Evolutionary conservation across 2,113 vertebrate species (phyloP).

Genomic region (Sorex fumeus): DNA sequence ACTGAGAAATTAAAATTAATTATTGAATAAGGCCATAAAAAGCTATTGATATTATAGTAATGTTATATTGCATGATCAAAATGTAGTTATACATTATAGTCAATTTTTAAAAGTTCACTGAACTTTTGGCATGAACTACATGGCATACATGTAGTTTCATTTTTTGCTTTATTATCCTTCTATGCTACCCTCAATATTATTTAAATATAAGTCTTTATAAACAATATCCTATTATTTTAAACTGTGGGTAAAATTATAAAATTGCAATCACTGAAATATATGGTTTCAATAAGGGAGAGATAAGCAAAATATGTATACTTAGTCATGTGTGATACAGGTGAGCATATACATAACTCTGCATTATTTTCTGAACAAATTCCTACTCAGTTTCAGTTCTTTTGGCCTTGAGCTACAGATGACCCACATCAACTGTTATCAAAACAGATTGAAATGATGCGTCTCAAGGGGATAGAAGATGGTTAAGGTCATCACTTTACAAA

Average conservation of each 20-base stretch:
- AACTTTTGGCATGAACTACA: too few species aligned
- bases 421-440: slow-evolving; percentile 81
- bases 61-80: background rate
- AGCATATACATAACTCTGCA: background rate
- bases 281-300: background rate
- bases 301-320: background rate
- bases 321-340: background rate
- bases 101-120: slow-evolving; percentile 11
- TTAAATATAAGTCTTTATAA: background rate
- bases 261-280: background rate
- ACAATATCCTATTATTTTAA: background rate
- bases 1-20: background rate
- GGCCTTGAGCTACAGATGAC: slow-evolving; percentile 82
- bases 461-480: slow-evolving; percentile 83
- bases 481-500: slow-evolving; percentile 87
- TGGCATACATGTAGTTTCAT: accelerated
- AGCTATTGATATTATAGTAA: accelerated
- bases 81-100: background rate
- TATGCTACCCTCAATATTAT: background rate
- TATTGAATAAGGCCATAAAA: background rate
- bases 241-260: background rate
- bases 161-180: background rate
- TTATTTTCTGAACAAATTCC: slow-evolving; percentile 56
- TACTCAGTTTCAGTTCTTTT: slow-evolving; percentile 39
- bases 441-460: slow-evolving; percentile 79